Evolutionary conservation across 2,888 invertebrate genomes (phyloP), one percentile per base, ranked within the genome.

Genomic region (Aporophyla lueneburgensis): DNA sequence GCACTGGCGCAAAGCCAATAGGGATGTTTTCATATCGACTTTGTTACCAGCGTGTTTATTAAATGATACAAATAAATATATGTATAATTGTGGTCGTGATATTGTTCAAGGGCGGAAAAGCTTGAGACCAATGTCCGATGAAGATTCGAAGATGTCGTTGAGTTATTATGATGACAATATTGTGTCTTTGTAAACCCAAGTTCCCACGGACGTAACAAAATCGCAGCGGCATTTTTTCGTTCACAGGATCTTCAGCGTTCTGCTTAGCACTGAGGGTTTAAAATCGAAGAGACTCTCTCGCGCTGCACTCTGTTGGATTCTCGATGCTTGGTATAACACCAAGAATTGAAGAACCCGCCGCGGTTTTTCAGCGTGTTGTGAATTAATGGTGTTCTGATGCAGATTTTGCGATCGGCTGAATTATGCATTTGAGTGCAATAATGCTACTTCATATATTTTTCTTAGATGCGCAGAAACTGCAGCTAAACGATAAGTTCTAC

Each of bases 1-100:
- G n/a, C 70, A 71, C 81, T 86, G 87, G 86, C 86, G 65, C 24
- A 2, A 66, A 70, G 87, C 87, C 87, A 87, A 83, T 71, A 70
- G 79, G 74, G 73, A 78, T 85, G 81, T 75, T 76, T 73, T 74
- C 73, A 75, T 74, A 79, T 82, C 79, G 78, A 85, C 73, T 73
- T 71, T 71, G 71, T 77, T 63, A 69, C 73, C 27, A 71, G 51
- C 6, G 67, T 82, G 75, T 76, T 82, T 80, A 85, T 83, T 70
- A 80, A 76, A 75, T 75, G 54, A 61, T 70, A 53, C 71, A 68
- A 78, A 78, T 76, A 80, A 80, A 82, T 67, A 84, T 61, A 76
- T 77, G 24, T 83, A 86, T 79, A 49, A 81, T 75, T 76, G 72
- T 71, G 81, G 49, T 78, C 83, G 43, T 74, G 86, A 80, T 80